Base-by-base conservation (phyloP, 2,888 invertebrate genomes). In the Onthophagus sagittarius region DNA sequence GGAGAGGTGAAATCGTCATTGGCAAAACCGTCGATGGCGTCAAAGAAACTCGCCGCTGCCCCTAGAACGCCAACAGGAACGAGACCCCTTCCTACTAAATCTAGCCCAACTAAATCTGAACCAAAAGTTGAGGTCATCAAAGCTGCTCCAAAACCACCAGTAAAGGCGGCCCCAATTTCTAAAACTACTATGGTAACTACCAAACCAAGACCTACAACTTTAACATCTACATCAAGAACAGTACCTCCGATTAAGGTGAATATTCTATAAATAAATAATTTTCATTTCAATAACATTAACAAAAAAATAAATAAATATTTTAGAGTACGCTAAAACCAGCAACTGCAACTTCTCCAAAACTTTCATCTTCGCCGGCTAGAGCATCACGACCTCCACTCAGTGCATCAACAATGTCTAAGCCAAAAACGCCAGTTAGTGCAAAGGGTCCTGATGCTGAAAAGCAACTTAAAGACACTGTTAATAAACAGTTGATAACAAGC, bases 401-500 rank as follows among this genome's bases (percentile, higher is more conserved):
- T 15, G 73, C 72, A 69, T 39, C 78, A 62, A 72, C 77, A 53
- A 71, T 75, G 72, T 72, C 79, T 23, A 79, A 80, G 70, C 79
- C 81, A 67, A 79, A 77, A 74, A 75, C 77, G 15, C 79, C 80
- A 0, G 70, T 79, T 5, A 76, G 80, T 7, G 78, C 81, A 53
- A 81, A 81, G 76, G 77, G 79, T 5, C 79, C 83, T 9, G 83
- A 84, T 72, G 79, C 83, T 0, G 85, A 85, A 72, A 92, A 92
- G 79, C 90, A 90, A 80, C 89, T 87, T 77, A 92, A 92, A 83
- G 92, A 92, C 77, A 89, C 90, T 79, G 90, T 90, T 71, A 92
- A 92, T 83, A 92, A 91, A 81, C 89, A 90, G 81, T 88, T n/a
- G n/a, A n/a, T 92, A 80, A 75, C 81, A 14, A 73, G 77, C 72